Percentiles rank a stretch among this genome's conserved stretches.
Conservation (phyloP, 2,797 vertebrate genomes). For the Hydrocynus forskahlii region DNA sequence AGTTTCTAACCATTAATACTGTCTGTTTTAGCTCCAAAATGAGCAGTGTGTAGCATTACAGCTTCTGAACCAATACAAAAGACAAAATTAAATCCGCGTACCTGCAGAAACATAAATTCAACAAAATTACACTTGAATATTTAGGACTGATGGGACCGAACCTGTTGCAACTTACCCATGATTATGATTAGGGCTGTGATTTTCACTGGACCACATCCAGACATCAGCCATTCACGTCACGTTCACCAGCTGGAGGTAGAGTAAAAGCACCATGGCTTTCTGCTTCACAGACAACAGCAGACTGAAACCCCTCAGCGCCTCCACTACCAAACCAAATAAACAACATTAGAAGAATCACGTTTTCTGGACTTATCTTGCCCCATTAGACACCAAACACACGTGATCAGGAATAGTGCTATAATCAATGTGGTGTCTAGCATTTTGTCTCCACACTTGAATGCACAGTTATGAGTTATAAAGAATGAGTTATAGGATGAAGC, state of each 20-base stretch:
- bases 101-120: too few relatives aligned
- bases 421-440: not conserved
- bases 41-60: too few relatives aligned
- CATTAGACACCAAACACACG: not conserved
- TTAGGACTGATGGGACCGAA: not conserved
- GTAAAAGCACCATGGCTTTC: constrained; percentile 60
- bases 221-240: not conserved
- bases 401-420: not conserved
- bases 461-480: not conserved
- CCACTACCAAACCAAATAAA: not conserved
- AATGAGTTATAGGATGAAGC: not conserved
- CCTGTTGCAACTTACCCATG: not conserved
- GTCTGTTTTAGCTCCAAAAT: too few relatives aligned
- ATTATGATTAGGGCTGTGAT: not conserved
- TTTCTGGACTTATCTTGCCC: not conserved
- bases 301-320: not conserved
- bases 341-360: not conserved
- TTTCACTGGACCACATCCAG: not conserved
- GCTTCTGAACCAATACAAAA: too few relatives aligned
- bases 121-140: not conserved
- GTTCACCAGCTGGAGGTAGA: constrained; percentile 57
- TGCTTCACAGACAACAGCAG: constrained; percentile 52
- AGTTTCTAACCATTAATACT: too few relatives aligned
- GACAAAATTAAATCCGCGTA: not conserved
- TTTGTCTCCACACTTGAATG: not conserved